Conservation (phyloP, 2,113 vertebrate species). For the Accipiter cooperii region DNA sequence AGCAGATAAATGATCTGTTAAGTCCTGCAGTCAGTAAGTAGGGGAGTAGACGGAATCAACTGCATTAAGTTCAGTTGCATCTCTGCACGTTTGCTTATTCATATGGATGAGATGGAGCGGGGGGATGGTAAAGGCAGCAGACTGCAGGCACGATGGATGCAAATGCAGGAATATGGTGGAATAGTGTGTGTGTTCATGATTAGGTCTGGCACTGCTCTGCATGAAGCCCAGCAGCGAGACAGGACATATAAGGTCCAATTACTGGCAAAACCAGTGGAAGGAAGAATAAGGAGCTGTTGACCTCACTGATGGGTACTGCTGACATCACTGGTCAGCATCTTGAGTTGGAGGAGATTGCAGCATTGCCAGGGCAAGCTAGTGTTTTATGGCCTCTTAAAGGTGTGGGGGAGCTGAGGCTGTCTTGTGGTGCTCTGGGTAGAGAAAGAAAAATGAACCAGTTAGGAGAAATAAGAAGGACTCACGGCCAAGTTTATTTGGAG, state of each 20-base stretch:
- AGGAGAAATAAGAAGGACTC: not conserved
- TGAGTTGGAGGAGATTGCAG: not conserved
- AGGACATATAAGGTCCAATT: not conserved
- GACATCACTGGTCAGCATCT: not conserved
- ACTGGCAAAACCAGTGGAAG: not conserved
- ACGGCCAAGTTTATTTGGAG: not conserved
- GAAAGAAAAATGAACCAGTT: not conserved
- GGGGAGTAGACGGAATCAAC: not conserved
- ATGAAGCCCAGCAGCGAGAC: not conserved
- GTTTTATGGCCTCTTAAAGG: not conserved
- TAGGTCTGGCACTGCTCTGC: not conserved
- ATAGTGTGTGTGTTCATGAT: not conserved
- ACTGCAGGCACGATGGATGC: not conserved
- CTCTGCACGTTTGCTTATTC: not conserved
- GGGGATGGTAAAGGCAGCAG: not conserved
- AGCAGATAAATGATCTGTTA: not conserved
- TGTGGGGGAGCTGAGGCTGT: not conserved
- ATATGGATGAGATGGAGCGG: not conserved
- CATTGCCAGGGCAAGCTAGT: not conserved
- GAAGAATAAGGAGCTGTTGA: not conserved
- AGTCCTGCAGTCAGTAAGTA: not conserved
- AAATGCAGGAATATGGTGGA: rapidly evolving
- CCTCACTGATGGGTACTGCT: not conserved
- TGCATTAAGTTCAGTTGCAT: not conserved
- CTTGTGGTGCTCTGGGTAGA: not conserved